Percentiles rank a stretch among this genome's conserved stretches.
phyloP scores from a whole-genome alignment of 1,140 invertebrate species.

The Aphidius gifuensis region DNA sequence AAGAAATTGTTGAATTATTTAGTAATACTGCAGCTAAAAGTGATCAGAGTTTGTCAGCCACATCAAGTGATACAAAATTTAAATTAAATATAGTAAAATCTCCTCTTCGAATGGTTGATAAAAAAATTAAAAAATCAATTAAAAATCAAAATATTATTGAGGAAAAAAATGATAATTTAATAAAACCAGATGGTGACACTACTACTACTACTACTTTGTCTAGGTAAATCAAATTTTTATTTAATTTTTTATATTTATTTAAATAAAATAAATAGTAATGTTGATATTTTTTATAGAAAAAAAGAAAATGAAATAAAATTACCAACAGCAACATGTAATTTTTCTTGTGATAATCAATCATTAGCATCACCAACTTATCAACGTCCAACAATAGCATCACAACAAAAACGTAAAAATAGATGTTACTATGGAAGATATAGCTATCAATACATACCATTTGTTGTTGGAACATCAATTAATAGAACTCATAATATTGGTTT shows the following conservation, averaged over 20 bases:
- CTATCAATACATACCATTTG: conserved; percentile 58
- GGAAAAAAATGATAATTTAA: conserved; percentile 9
- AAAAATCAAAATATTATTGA: conserved; percentile 4
- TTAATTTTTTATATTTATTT: no score
- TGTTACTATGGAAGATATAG: conserved; percentile 49
- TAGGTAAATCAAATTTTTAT: no score
- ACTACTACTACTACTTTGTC: neutral
- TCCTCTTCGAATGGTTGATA: neutral
- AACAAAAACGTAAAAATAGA: conserved; percentile 53
- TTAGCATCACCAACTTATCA: conserved; percentile 48
- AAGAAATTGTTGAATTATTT: conserved; percentile 55
- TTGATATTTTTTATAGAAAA: neutral
- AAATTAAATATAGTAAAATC: conserved; percentile 1
- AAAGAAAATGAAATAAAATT: neutral
- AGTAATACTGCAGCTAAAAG: conserved; percentile 48
- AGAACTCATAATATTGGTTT: conserved; percentile 59
- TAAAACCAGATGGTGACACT: neutral
- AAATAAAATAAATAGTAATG: conserved; percentile 1
- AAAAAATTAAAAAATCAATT: neutral
- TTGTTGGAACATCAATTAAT: conserved; percentile 55
- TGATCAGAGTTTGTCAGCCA: conserved; percentile 29
- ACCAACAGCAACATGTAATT: no score
- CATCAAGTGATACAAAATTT: conserved; percentile 31
- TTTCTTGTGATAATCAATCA: neutral
- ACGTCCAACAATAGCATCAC: conserved; percentile 55